Percentiles rank a stretch among this genome's conserved stretches.
Evolutionary conservation across 2,797 vertebrate species (phyloP).

Genomic region (Enteromius paludinosus): DNA sequence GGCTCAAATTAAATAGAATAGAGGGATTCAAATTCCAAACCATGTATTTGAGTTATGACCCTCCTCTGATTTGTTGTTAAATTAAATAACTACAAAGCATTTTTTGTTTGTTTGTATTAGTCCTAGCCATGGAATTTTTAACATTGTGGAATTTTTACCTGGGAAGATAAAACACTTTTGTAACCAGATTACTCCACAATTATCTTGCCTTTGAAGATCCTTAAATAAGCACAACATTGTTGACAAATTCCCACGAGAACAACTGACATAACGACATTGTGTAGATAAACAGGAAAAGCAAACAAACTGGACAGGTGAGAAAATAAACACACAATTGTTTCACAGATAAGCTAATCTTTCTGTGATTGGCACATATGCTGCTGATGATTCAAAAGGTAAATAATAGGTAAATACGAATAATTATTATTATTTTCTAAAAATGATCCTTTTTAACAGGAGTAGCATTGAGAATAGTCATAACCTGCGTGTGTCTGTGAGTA

Average conservation of each 20-base stretch:
- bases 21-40: not conserved
- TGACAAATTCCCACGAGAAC: conserved; percentile 38
- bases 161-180: conserved; percentile 32
- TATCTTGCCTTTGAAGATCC: conserved; percentile 51
- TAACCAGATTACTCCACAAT: not conserved
- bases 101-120: not conserved
- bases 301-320: conserved; percentile 22
- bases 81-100: conserved; percentile 13
- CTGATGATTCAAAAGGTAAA: not conserved
- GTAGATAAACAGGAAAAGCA: conserved; percentile 34
- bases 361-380: not conserved
- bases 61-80: not conserved
- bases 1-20: not conserved
- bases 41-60: not conserved
- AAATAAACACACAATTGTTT: conserved; percentile 1
- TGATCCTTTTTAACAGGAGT: not conserved
- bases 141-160: conserved; percentile 5
- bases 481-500: not conserved
- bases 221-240: conserved; percentile 31
- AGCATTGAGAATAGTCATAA: not conserved
- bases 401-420: not conserved
- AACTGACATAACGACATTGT: not conserved
- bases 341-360: conserved; percentile 30
- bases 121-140: not conserved
- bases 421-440: not conserved